A percentile compares a stretch with the other conserved stretches of the same genome.
Evolutionary conservation across 2,888 invertebrate genomes (phyloP).

Genomic region (Plusia festucae): DNA sequence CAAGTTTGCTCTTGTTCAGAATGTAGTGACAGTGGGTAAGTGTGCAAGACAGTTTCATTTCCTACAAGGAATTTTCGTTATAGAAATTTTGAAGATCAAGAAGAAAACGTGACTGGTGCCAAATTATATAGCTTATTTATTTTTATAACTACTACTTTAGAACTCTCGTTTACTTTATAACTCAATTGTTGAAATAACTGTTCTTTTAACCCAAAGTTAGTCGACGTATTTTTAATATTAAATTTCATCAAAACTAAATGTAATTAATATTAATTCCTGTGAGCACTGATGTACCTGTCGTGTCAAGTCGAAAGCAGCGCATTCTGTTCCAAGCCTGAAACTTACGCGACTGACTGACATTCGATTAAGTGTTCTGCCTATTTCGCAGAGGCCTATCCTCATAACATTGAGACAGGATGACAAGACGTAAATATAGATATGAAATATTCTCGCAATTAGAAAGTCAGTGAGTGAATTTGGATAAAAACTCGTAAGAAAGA

Average conservation of each 20-base stretch:
- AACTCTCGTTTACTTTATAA: too few relatives aligned
- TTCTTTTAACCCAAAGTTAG: background rate
- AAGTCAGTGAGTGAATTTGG: too few relatives aligned
- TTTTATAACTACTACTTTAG: too few relatives aligned
- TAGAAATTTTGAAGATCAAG: background rate
- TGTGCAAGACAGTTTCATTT: background rate
- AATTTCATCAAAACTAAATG: background rate
- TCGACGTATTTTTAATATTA: background rate
- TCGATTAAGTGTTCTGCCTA: slow-evolving; percentile 34
- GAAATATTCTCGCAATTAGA: too few relatives aligned
- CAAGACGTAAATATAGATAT: slow-evolving; percentile 2
- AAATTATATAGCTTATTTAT: too few relatives aligned
- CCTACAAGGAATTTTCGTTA: background rate
- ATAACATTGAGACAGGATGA: slow-evolving; percentile 9
- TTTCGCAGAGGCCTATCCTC: slow-evolving; percentile 13
- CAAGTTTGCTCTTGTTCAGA: background rate
- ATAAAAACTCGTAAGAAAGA: too few relatives aligned
- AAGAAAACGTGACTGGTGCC: background rate
- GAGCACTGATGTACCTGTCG: slow-evolving; percentile 3
- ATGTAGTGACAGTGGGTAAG: background rate
- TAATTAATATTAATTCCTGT: slow-evolving; percentile 12
- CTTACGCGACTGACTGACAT: slow-evolving; percentile 28
- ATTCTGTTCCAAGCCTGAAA: slow-evolving; percentile 28
- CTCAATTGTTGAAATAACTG: background rate
- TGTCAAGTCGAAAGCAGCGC: slow-evolving; percentile 6